Evolutionary conservation across 2,888 invertebrate species (phyloP).

Genomic region (Melanchra persicariae): DNA sequence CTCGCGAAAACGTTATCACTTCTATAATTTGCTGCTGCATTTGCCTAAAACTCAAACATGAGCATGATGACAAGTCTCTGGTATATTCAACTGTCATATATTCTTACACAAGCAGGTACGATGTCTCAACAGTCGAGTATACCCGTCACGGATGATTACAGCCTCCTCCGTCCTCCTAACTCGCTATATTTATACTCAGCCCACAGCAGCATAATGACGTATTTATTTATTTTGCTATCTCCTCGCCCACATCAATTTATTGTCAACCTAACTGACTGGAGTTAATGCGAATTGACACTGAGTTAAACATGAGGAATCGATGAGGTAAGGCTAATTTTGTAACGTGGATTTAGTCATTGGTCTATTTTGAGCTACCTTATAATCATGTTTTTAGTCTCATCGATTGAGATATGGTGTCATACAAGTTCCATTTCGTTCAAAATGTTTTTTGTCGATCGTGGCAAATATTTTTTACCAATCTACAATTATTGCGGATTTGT

Average conservation of each 20-base stretch:
- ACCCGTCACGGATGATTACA: constrained; percentile 57
- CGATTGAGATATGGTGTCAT: too few species aligned
- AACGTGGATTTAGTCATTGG: neutral
- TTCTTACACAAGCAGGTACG: neutral
- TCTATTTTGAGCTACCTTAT: neutral
- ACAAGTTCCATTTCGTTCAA: neutral
- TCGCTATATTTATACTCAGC: constrained; percentile 62
- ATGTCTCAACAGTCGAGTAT: constrained; percentile 32
- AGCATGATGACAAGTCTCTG: too few species aligned
- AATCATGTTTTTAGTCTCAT: neutral
- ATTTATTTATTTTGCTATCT: constrained; percentile 56
- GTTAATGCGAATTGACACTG: constrained; percentile 52
- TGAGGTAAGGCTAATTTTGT: constrained; percentile 1
- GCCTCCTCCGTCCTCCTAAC: constrained; percentile 29
- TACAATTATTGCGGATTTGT: too few species aligned
- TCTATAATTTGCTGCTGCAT: too few species aligned
- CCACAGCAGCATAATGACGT: constrained; percentile 51
- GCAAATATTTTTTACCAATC: too few species aligned
- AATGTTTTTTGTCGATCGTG: too few species aligned
- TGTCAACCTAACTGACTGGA: constrained; percentile 51
- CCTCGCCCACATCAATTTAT: constrained; percentile 54
- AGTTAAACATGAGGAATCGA: constrained; percentile 25
- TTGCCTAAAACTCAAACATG: too few species aligned
- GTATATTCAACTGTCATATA: constrained; percentile 20
- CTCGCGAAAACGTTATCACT: too few species aligned